Base-by-base conservation (phyloP, 2,797 vertebrate genomes). In the Manis crassicaudata region DNA sequence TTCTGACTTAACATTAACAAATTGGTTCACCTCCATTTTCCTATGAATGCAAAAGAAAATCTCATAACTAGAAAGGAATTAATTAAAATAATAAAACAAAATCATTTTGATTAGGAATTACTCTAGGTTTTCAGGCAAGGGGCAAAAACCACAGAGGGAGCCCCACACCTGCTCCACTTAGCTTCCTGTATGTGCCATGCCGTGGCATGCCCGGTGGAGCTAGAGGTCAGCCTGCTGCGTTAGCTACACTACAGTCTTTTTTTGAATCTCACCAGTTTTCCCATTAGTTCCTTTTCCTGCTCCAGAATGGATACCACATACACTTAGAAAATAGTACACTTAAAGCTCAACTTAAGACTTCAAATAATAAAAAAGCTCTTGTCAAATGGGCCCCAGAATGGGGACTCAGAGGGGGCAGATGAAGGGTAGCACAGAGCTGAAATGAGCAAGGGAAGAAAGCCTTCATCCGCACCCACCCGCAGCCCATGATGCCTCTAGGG, bases 1-100 rank as follows among this genome's bases (percentile, higher is more conserved):
- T 20, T 7, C 18, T 5, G 14, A 2, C 5, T 16, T 4, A 2
- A 35, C 35, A 27, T 17, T 11, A 37, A 56, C 25, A 68, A 13
- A 37, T 3, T 0, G 16, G 62, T 12, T 56, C 1, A 8, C 37
- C 0, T 35, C 67, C 21, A 0, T 1, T 58, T 50, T 1, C 43
- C 27, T 37, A 14, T 2, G 17, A 60, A 62, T 0, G 27, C 70
- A 60, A 35, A 56, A 27, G 6, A 13, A 16, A 37, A n/a, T 20
- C n/a, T 63, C 62, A 7, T 35, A 3, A 60, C 13, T 40, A 90
- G 67, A 25, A 81, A 25, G 5, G 29, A 29, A 83, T 17, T 32
- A 43, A 13, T 29, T 21, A 20, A 21, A 25, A 27, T 9, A 23
- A 35, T 11, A 25, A 52, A 6, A 16, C 21, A 76, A 21, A 46